Percentiles rank a stretch among this genome's conserved stretches.
phyloP scores from a whole-genome alignment of 1,140 invertebrate species.

The Latrodectus geometricus region DNA sequence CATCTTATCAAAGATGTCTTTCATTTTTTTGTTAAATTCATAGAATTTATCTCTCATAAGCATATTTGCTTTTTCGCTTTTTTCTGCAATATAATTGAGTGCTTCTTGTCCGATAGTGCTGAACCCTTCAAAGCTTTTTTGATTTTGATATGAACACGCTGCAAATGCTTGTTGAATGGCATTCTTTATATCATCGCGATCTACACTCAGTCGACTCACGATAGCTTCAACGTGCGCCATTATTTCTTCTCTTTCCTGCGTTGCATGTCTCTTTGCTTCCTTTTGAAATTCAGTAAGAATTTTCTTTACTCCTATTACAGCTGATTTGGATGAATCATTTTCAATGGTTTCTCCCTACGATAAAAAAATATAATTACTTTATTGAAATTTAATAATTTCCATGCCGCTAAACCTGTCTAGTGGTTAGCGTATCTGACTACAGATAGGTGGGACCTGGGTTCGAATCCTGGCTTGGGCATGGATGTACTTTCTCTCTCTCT shows the following conservation, averaged over 20 bases:
- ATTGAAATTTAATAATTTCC: neutral
- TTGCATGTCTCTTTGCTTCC: conserved; percentile 2
- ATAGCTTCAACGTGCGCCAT: neutral
- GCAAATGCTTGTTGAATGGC: conserved; percentile 7
- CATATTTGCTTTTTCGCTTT: conserved; percentile 12
- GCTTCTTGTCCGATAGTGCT: conserved; percentile 11
- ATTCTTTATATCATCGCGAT: conserved; percentile 20
- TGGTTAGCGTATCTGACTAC: too few species aligned
- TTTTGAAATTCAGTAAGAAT: conserved; percentile 1
- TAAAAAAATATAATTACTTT: neutral
- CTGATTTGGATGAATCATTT: neutral
- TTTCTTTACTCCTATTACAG: neutral
- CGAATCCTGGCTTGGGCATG: too few species aligned
- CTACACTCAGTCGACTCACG: neutral
- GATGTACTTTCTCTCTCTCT: too few species aligned
- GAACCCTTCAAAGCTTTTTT: conserved; percentile 5
- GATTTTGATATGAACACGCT: neutral
- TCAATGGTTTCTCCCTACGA: neutral
- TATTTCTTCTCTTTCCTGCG: neutral
- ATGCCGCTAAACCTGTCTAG: too few species aligned
- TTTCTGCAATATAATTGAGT: neutral
- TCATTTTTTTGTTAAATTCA: conserved; percentile 7
- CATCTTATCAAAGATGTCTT: neutral
- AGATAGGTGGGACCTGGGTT: too few species aligned
- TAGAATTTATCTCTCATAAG: neutral